Evolutionary conservation across 2,888 invertebrate species (phyloP).

Genomic region (Amiota mariae): DNA sequence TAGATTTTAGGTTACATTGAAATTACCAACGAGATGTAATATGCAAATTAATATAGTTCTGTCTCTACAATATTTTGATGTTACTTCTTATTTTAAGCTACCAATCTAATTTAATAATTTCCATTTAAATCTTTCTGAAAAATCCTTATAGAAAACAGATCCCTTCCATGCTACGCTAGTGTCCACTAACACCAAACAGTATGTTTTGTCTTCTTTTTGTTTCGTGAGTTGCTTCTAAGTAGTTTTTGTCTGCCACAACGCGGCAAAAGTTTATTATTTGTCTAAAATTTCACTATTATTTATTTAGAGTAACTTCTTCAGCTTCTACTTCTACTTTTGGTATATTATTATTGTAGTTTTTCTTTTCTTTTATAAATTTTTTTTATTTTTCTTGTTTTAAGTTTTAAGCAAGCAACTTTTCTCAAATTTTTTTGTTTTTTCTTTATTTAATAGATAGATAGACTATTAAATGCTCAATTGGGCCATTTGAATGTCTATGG

Average conservation of each 20-base stretch:
- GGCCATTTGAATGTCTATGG: too few relatives aligned
- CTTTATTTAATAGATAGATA: too few relatives aligned
- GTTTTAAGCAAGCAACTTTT: not conserved
- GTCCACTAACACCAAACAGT: not conserved
- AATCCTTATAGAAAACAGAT: not conserved
- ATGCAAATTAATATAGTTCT: too few relatives aligned
- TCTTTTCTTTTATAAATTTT: too few relatives aligned
- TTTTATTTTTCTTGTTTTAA: not conserved
- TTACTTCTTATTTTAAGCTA: too few relatives aligned
- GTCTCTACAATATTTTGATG: too few relatives aligned
- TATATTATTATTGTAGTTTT: too few relatives aligned
- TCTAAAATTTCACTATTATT: slow-evolving; percentile 21
- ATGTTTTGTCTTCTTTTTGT: not conserved
- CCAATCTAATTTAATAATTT: not conserved
- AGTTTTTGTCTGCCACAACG: slow-evolving; percentile 10
- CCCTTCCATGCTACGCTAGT: not conserved
- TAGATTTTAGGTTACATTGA: too few relatives aligned
- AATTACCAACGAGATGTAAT: too few relatives aligned
- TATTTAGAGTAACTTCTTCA: slow-evolving; percentile 12
- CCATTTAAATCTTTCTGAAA: not conserved
- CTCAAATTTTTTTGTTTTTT: not conserved
- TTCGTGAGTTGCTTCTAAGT: not conserved
- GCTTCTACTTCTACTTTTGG: not conserved
- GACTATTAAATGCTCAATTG: too few relatives aligned
- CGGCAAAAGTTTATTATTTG: slow-evolving; percentile 25